These are phyloP conservation scores for Aelia acuminata DNA, from an alignment of 2,888 invertebrate genomes.

Conservation along the genomic window DNA sequence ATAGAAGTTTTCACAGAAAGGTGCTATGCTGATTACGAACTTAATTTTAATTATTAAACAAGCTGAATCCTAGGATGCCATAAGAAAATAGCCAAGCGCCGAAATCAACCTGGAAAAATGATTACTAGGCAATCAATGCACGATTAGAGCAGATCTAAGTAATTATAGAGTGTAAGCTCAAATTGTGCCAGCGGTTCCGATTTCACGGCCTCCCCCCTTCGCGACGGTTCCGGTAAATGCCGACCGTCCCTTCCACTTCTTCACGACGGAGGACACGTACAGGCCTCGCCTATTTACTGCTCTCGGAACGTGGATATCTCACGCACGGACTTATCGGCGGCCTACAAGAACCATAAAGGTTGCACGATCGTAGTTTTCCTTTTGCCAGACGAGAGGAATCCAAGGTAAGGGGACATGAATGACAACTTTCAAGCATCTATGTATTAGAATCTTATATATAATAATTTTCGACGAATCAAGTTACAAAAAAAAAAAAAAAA, in stretches of 20 bases:
- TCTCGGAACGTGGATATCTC: neutral
- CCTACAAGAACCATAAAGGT: constrained; percentile 12
- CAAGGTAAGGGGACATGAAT: neutral
- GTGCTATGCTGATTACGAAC: too few relatives aligned
- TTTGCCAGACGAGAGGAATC: neutral
- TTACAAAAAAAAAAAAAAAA: neutral
- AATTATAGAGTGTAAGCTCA: neutral
- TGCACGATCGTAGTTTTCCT: constrained; percentile 2
- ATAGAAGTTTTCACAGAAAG: too few relatives aligned
- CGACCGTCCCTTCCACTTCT: neutral
- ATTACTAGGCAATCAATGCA: neutral
- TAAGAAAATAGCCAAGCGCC: neutral
- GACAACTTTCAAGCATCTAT: neutral
- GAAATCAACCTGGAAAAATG: neutral
- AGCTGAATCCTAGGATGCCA: too few relatives aligned
- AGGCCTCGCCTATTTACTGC: constrained; percentile 9
- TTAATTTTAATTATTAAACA: too few relatives aligned
- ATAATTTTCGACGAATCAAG: neutral
- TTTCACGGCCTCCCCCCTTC: neutral
- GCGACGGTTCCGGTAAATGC: neutral
- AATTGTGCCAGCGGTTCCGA: neutral
- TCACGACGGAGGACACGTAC: neutral
- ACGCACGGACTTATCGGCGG: constrained; percentile 14
- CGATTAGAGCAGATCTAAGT: neutral
- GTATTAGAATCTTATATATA: too few relatives aligned